Base-by-base conservation (phyloP, 2,797 vertebrate species). In the Chelmon rostratus region DNA sequence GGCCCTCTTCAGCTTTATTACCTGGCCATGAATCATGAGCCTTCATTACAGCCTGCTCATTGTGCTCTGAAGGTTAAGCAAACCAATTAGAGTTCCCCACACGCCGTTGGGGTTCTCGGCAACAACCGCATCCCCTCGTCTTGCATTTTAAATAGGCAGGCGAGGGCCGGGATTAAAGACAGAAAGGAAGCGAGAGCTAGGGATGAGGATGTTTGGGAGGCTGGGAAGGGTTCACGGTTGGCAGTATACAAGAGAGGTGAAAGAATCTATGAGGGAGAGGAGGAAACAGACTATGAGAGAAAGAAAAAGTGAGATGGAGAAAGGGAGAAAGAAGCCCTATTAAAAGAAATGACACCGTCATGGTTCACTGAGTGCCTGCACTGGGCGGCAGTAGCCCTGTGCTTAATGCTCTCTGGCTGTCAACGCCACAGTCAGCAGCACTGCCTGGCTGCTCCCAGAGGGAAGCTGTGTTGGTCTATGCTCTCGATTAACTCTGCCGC, bases 51-150 rank as follows among this genome's bases (percentile, higher is more conserved):
- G 92, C 87, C 87, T 79, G 91, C 91, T 95, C 91, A 92, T 94
- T 94, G 91, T 95, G 89, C 90, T 95, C 93, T 95, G 93, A 95
- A 94, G 94, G 93, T 95, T 95, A 95, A 96, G 89, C 90, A 94
- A 94, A 93, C 92, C 94, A 94, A 94, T 95, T 95, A 95, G 89
- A 91, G 92, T 92, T 93, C 91, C 91, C 90, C 73, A 90, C 88
- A 91, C 86, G 87, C 92, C 79, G 86, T 88, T 87, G 91, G 89
- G 88, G 88, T 90, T 88, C 90, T 88, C 86, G 28, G 90, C 87
- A 95, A 91, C 93, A 90, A 86, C 87, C 71, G 81, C 90, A 90
- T 92, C 89, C 77, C 83, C 86, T 70, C 64, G 83, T 80, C 89
- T 92, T 90, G 93, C 92, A 94, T 95, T 91, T 92, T 89, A 93